These are phyloP conservation scores for Fistularia tabacaria DNA, from an alignment of 2,797 vertebrate species.

Conservation along the genomic window DNA sequence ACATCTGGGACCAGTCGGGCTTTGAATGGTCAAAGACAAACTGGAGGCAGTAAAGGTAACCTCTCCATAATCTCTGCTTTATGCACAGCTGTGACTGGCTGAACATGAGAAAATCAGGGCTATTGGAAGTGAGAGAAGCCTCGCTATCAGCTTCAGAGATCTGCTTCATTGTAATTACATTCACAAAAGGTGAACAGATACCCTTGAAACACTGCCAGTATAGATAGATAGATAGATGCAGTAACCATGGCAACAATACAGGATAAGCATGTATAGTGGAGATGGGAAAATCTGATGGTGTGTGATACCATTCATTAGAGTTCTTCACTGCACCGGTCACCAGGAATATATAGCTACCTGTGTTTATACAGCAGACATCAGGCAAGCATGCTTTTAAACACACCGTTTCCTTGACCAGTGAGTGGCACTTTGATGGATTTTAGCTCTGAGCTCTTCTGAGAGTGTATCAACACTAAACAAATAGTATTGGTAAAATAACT, in stretches of 20 bases:
- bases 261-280: slow-evolving; percentile 48
- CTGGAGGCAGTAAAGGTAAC: slow-evolving; percentile 21
- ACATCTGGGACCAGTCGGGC: too few species aligned
- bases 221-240: slow-evolving; percentile 59
- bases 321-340: slow-evolving; percentile 26
- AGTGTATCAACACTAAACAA: slow-evolving; percentile 1
- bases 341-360: slow-evolving; percentile 16
- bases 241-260: slow-evolving; percentile 70
- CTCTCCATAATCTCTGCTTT: slow-evolving; percentile 1
- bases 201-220: slow-evolving; percentile 68
- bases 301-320: slow-evolving; percentile 62
- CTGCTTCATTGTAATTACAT: slow-evolving; percentile 68
- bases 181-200: slow-evolving; percentile 65
- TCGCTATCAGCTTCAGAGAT: slow-evolving; percentile 60
- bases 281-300: slow-evolving; percentile 48
- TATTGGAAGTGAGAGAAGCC: slow-evolving; percentile 36
- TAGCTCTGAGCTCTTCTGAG: slow-evolving; percentile 7
- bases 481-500: background rate
- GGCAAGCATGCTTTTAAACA: slow-evolving; percentile 13
- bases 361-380: slow-evolving; percentile 5
- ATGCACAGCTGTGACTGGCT: slow-evolving; percentile 5
- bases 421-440: slow-evolving; percentile 14
- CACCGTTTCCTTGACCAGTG: slow-evolving; percentile 6
- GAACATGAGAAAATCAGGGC: slow-evolving; percentile 36
- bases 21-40: background rate